Evolutionary conservation across 2,888 invertebrate species (phyloP), one percentile per base, ranked within the genome.

Genomic region (Pristionchus entomophagus): DNA sequence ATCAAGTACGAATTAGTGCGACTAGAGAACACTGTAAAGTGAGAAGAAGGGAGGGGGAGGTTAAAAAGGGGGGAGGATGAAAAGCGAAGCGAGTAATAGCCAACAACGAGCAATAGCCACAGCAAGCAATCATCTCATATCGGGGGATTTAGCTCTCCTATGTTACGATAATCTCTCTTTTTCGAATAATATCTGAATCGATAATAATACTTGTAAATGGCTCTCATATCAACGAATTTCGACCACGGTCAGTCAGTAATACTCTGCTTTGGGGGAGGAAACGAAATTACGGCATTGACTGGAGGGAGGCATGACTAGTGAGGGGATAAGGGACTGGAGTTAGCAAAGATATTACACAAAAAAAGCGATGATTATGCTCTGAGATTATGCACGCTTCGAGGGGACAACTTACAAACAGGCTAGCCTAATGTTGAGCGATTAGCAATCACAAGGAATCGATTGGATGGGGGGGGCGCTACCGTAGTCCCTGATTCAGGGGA

Each of bases 361-460:
- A 73, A 73, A 41, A 73, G 41, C 65, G 65, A 69, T 73, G 73
- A 73, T 73, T 73, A 73, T 73, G 73, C 73, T 73, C n/a, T 35
- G 8, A n/a, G 73, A 73, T 73, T 73, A 73, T 73, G 73, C 73
- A 73, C 32, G 65, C 8, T 45, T 41, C 12, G n/a, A 56, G 73
- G 45, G 73, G 73, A n/a, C 73, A 73, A 41, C 32, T 0, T 51
- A 17, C 32, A 53, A 51, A 29, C 59, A 78, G 51, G 51, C 29
- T 14, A 77, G 41, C 41, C 14, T 38, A 22, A 45, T 29, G 51
- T 49, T 35, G 78, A 49, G 78, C 78, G 78, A 51, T 17, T 14
- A 45, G 65, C 19, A 73, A 73, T 73, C 73, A 73, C 73, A 73
- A 73, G 45, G 0, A 56, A n/a, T 5, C 56, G 56, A 56, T 14